Evolutionary conservation across 2,113 vertebrate genomes (phyloP).

Genomic region (Cheilinus undulatus): DNA sequence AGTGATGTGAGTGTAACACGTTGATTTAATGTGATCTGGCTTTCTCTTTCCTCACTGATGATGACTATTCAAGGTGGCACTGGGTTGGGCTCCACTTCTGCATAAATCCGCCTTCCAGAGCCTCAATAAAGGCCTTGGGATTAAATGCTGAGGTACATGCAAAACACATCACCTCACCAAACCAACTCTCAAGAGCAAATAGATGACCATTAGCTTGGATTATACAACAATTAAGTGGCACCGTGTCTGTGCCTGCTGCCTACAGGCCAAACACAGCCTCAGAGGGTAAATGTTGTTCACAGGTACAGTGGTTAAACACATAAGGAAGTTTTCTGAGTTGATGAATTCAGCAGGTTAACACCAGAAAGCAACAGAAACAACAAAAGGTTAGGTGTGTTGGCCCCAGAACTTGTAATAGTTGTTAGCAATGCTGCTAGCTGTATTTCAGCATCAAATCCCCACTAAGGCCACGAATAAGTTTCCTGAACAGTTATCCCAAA

Average conservation of each 20-base stretch:
- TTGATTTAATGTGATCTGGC: slow-evolving; percentile 2
- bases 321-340: background rate
- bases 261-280: slow-evolving; percentile 64
- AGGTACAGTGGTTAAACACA: slow-evolving; percentile 25
- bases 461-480: slow-evolving; percentile 53
- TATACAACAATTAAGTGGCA: slow-evolving; percentile 61
- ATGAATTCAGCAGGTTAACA: background rate
- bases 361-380: background rate
- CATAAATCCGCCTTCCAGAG: slow-evolving; percentile 31
- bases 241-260: slow-evolving; percentile 46
- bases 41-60: slow-evolving; percentile 8
- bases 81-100: slow-evolving; percentile 32
- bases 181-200: slow-evolving; percentile 14
- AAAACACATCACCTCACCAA: background rate
- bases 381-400: slow-evolving; percentile 22
- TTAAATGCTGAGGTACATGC: slow-evolving; percentile 14
- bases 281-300: slow-evolving; percentile 24
- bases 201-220: slow-evolving; percentile 59
- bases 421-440: slow-evolving; percentile 63
- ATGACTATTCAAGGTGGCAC: slow-evolving; percentile 28
- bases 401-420: slow-evolving; percentile 42
- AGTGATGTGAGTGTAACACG: background rate
- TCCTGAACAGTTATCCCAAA: slow-evolving; percentile 10
- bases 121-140: slow-evolving; percentile 14
- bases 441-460: background rate